A percentile compares a stretch with the other conserved stretches of the same genome.
phyloP scores from a whole-genome alignment of 2,797 vertebrate genomes.

The Chloroceryle inda region DNA sequence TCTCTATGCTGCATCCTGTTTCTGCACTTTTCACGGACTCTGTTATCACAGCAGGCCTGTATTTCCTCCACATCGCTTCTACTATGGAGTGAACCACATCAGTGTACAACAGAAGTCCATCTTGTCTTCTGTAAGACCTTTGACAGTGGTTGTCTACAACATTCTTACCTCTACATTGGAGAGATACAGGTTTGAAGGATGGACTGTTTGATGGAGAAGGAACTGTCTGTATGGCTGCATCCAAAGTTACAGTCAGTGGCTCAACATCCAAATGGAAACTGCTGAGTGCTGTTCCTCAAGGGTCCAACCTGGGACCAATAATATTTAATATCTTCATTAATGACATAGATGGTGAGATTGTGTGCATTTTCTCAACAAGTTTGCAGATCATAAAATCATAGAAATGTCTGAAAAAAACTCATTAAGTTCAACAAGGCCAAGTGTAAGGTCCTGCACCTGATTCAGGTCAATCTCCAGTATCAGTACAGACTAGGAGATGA shows the following conservation, averaged over 20 bases:
- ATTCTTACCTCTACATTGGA: not conserved
- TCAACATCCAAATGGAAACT: not conserved
- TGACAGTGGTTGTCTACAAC: accelerated
- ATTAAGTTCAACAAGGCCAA: not conserved
- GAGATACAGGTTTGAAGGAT: not conserved
- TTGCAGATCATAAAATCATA: not conserved
- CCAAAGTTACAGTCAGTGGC: not conserved
- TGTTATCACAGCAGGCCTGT: not conserved
- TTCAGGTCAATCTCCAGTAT: not conserved
- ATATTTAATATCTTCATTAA: not conserved
- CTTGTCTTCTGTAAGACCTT: not conserved
- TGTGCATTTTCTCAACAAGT: accelerated
- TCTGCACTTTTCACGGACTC: not conserved
- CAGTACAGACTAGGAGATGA: not conserved
- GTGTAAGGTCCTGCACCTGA: not conserved
- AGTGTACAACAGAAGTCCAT: not conserved
- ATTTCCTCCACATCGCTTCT: not conserved
- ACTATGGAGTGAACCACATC: not conserved
- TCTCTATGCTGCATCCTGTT: not conserved
- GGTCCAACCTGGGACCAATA: accelerated
- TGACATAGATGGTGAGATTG: not conserved
- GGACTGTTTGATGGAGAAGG: not conserved
- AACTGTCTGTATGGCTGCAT: not conserved
- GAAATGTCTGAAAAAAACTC: not conserved
- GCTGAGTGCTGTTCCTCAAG: not conserved